phyloP scores from a whole-genome alignment of 2,888 invertebrate species.

The Cecidostiba fungosa region DNA sequence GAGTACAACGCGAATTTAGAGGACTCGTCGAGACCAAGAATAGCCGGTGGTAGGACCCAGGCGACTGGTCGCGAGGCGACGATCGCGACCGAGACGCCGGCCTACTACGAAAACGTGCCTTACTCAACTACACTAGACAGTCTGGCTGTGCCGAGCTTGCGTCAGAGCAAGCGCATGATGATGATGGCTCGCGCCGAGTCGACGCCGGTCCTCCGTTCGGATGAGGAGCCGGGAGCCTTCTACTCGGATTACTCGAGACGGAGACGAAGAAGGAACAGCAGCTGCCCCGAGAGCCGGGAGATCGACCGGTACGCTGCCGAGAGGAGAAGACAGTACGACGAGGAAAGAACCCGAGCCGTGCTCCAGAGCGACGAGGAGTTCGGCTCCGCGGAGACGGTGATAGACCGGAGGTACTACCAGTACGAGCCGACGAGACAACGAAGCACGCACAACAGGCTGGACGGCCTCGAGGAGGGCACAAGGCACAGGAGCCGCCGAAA shows the following conservation, averaged over 20 bases:
- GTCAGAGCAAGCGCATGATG: background rate
- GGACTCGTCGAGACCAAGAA: conserved; percentile 1
- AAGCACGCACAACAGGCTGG: conserved; percentile 24
- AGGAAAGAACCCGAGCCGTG: conserved; percentile 63
- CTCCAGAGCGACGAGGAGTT: conserved; percentile 77
- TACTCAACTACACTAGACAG: conserved; percentile 15
- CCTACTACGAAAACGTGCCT: conserved; percentile 71
- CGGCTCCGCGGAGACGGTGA: conserved; percentile 77
- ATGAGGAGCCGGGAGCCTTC: conserved; percentile 33
- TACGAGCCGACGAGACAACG: background rate
- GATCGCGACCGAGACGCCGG: conserved; percentile 52
- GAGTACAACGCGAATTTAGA: conserved; percentile 42
- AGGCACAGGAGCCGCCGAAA: conserved; percentile 68
- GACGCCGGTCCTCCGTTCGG: conserved; percentile 74
- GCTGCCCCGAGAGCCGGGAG: conserved; percentile 72
- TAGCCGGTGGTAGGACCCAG: background rate
- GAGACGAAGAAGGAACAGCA: conserved; percentile 74
- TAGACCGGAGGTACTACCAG: conserved; percentile 59
- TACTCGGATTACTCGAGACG: conserved; percentile 61
- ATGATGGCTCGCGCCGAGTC: conserved; percentile 75
- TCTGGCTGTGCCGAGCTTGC: background rate
- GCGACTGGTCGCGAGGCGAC: conserved; percentile 57
- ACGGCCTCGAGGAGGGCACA: background rate
- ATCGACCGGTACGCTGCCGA: conserved; percentile 55
- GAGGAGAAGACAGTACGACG: conserved; percentile 46